A percentile compares a stretch with the other conserved stretches of the same genome.
These are phyloP conservation scores for Tauraco erythrolophus DNA, from an alignment of 2,113 vertebrate genomes.

Conservation along the genomic window DNA sequence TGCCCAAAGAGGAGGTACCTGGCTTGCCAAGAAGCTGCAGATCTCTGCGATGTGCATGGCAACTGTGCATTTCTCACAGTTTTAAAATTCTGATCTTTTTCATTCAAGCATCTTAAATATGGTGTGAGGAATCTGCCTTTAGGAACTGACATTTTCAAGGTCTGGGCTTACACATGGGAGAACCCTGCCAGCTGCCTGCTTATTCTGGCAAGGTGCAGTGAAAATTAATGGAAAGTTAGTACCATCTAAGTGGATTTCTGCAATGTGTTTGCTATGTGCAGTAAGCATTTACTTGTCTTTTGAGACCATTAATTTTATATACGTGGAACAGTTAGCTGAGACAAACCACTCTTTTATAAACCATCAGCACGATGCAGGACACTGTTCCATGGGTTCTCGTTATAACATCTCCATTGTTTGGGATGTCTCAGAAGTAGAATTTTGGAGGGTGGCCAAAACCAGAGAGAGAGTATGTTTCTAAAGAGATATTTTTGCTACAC, in stretches of 20 bases:
- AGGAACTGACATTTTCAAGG: background rate
- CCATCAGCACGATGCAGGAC: background rate
- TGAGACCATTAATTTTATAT: background rate
- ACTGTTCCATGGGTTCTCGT: background rate
- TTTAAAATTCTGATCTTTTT: background rate
- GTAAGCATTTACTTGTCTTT: background rate
- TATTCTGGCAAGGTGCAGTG: background rate
- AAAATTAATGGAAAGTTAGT: background rate
- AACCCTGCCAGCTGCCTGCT: background rate
- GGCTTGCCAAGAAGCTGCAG: background rate
- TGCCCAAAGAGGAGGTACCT: background rate
- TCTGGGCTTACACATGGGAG: background rate
- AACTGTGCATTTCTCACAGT: background rate
- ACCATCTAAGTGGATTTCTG: background rate
- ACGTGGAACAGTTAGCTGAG: background rate
- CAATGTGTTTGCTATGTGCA: background rate
- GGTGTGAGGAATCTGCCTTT: background rate
- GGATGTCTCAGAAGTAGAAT: background rate
- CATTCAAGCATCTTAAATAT: background rate
- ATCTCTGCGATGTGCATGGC: background rate
- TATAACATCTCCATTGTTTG: constrained; percentile 5
- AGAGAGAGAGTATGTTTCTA: background rate
- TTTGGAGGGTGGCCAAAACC: constrained; percentile 1
- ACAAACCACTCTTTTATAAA: background rate
- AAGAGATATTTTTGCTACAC: background rate